A percentile compares a stretch with the other conserved stretches of the same genome.
phyloP scores from a whole-genome alignment of 1,140 invertebrate species.

The Stegodyphus mimosarum region DNA sequence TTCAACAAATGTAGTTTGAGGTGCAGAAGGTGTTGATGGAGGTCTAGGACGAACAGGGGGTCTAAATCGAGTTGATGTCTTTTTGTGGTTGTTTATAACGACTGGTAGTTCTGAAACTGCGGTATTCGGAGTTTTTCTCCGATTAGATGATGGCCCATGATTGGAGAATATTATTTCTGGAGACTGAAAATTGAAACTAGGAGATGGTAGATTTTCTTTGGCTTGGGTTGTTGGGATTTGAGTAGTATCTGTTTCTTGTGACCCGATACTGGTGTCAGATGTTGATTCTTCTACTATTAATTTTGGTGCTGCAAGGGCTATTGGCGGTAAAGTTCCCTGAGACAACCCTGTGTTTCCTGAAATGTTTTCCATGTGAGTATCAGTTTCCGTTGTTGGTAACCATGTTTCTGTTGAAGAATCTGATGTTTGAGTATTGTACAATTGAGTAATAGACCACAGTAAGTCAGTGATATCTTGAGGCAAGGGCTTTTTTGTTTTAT shows the following conservation, averaged over 20 bases:
- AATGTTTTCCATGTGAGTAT: not conserved
- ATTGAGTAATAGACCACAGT: conserved; percentile 36
- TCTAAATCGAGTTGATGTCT: conserved; percentile 22
- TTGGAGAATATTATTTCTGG: conserved; percentile 54
- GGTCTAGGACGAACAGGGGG: conserved; percentile 17
- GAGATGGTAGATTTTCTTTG: not conserved
- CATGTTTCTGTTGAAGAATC: not conserved
- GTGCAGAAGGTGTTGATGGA: conserved; percentile 11
- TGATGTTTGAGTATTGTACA: conserved; percentile 15
- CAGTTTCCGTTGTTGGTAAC: conserved; percentile 6
- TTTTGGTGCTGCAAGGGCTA: conserved; percentile 47
- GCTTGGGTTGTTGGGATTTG: not conserved
- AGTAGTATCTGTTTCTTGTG: not conserved
- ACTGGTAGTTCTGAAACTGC: conserved; percentile 28
- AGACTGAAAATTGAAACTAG: conserved; percentile 19
- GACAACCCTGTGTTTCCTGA: not conserved
- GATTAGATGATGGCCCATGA: conserved; percentile 22
- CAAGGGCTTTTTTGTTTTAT: conserved; percentile 15
- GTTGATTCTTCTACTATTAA: conserved; percentile 33
- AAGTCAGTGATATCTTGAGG: conserved; percentile 42
- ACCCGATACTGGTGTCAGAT: not conserved
- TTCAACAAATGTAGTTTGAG: conserved; percentile 36
- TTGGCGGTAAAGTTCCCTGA: conserved; percentile 11
- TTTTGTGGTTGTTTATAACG: conserved; percentile 51
- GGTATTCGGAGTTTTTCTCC: not conserved